phyloP scores from a whole-genome alignment of 2,113 vertebrate species.

The Nothobranchius furzeri region DNA sequence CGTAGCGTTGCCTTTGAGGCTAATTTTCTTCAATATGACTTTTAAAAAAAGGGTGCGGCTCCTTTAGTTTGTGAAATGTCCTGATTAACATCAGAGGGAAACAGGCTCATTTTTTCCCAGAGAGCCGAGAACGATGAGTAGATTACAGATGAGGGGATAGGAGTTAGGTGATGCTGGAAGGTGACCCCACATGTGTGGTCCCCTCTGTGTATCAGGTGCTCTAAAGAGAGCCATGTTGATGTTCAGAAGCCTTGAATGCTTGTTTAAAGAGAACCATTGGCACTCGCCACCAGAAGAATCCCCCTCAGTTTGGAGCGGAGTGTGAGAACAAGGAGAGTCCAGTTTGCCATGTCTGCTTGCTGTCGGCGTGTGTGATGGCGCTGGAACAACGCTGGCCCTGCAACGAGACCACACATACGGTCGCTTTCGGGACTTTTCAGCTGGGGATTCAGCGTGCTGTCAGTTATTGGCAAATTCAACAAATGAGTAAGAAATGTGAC shows the following conservation, averaged over 20 bases:
- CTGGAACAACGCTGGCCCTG: conserved; percentile 64
- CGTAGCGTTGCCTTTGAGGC: not conserved
- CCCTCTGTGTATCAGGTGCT: conserved; percentile 60
- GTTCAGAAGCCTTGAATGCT: conserved; percentile 70
- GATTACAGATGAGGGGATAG: not conserved
- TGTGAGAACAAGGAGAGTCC: conserved; percentile 71
- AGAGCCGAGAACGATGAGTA: too few relatives aligned
- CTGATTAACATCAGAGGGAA: too few relatives aligned
- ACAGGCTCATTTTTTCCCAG: too few relatives aligned
- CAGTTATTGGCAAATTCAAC: conserved; percentile 68
- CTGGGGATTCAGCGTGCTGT: conserved; percentile 31
- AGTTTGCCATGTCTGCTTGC: conserved; percentile 70
- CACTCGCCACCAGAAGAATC: conserved; percentile 83
- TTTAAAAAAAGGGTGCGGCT: not conserved
- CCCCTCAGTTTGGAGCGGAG: conserved; percentile 77
- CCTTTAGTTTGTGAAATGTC: too few relatives aligned
- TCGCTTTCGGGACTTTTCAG: conserved; percentile 56
- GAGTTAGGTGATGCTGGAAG: conserved; percentile 58
- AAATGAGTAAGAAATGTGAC: conserved; percentile 66
- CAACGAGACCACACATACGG: conserved; percentile 79
- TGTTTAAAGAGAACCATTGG: conserved; percentile 80
- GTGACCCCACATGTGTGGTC: conserved; percentile 73
- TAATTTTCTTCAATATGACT: too few relatives aligned
- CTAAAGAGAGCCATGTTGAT: conserved; percentile 62
- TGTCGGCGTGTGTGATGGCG: conserved; percentile 69